Conservation (phyloP, 2,888 invertebrate species). For the Apamea epomidion region DNA sequence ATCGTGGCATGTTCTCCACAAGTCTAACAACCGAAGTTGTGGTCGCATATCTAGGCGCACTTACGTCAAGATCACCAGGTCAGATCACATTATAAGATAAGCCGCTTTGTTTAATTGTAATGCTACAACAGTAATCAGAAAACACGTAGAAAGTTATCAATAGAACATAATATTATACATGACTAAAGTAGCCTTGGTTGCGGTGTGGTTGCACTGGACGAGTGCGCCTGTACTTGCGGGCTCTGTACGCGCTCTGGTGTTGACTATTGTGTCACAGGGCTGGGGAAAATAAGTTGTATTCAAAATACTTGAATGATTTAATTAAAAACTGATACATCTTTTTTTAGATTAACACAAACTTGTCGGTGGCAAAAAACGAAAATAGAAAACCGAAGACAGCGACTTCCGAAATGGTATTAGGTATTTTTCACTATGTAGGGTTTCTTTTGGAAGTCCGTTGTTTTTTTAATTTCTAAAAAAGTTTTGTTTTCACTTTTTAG, state of each 20-base stretch:
- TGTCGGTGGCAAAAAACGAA: no score
- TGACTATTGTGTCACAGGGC: slow-evolving; percentile 3
- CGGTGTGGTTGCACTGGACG: slow-evolving; percentile 43
- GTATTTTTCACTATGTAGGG: no score
- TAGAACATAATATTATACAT: slow-evolving; percentile 40
- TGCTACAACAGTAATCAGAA: slow-evolving; percentile 36
- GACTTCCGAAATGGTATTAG: no score
- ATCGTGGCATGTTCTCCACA: slow-evolving; percentile 18
- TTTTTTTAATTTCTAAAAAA: no score
- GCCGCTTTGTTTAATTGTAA: slow-evolving; percentile 48
- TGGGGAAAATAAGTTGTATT: not conserved
- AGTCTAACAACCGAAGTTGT: slow-evolving; percentile 28
- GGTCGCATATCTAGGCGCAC: slow-evolving; percentile 28
- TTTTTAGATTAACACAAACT: no score
- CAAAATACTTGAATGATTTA: not conserved
- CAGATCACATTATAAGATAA: slow-evolving; percentile 58
- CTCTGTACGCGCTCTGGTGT: slow-evolving; percentile 10
- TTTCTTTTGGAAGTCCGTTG: no score
- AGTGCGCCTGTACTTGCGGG: slow-evolving; percentile 49
- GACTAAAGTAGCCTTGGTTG: slow-evolving; percentile 52
- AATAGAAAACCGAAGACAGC: no score
- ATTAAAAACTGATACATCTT: not conserved
- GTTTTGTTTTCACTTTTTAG: no score
- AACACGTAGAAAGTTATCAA: slow-evolving; percentile 64
- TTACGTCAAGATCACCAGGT: slow-evolving; percentile 58